Evolutionary conservation across 2,797 vertebrate genomes (phyloP).

Genomic region (Pachyuromys duprasi): DNA sequence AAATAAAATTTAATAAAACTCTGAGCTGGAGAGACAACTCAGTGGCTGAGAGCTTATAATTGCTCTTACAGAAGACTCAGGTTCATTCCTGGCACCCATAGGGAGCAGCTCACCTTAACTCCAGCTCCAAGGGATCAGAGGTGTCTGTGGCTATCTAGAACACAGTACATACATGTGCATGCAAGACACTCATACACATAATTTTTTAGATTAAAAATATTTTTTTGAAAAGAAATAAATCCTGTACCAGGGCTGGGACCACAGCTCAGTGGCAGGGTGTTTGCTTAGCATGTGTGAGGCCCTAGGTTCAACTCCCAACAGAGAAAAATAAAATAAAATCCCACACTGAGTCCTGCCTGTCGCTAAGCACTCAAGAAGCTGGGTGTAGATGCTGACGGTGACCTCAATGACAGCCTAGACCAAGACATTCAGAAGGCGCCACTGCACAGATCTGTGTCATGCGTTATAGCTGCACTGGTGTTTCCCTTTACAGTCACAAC

Average conservation of each 20-base stretch:
- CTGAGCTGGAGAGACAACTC: background rate
- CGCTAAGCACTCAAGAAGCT: background rate
- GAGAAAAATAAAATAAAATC: background rate
- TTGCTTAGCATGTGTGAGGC: background rate
- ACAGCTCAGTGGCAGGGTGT: background rate
- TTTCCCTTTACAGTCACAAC: background rate
- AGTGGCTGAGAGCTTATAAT: no score
- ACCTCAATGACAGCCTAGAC: background rate
- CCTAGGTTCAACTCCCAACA: background rate
- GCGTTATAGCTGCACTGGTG: background rate
- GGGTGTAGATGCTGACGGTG: background rate
- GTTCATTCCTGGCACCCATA: background rate
- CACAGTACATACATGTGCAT: background rate
- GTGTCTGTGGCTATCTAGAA: background rate
- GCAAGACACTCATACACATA: background rate
- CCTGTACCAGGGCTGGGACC: background rate
- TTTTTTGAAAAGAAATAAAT: background rate
- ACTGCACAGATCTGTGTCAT: rapidly evolving
- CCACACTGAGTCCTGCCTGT: background rate
- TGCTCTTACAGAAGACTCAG: background rate
- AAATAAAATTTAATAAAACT: background rate
- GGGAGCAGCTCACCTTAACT: background rate
- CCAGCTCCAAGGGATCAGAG: background rate
- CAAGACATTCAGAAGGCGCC: rapidly evolving
- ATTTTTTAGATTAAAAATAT: background rate